Conservation (phyloP, 1,140 invertebrate genomes). For the Panagrolaimus sp. region DNA sequence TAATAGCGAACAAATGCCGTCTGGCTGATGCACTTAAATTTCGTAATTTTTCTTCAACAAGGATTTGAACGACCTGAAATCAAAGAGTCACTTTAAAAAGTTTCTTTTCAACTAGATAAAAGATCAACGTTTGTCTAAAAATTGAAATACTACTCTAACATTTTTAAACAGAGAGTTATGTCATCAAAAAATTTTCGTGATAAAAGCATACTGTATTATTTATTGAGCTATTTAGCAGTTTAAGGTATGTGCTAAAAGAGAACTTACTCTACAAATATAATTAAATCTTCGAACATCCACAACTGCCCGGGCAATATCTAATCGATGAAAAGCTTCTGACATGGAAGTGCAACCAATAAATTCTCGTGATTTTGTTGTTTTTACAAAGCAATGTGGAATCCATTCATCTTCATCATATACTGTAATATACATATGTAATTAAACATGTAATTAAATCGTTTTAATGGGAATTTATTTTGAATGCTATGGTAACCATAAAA, state of each 20-base stretch:
- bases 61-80: slow-evolving; percentile 70
- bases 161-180: too few species aligned
- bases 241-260: too few species aligned
- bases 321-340: slow-evolving; percentile 82
- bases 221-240: too few species aligned
- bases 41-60: slow-evolving; percentile 76
- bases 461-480: too few species aligned
- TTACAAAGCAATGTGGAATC: slow-evolving; percentile 84
- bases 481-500: too few species aligned
- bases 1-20: slow-evolving; percentile 80
- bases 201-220: too few species aligned
- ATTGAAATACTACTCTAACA: too few species aligned
- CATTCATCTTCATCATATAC: slow-evolving; percentile 46
- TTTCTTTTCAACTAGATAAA: not conserved
- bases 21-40: slow-evolving; percentile 84
- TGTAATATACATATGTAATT: slow-evolving; percentile 15
- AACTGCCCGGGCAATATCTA: slow-evolving; percentile 88
- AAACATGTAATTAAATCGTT: too few species aligned
- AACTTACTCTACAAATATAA: slow-evolving; percentile 76
- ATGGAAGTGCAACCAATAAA: slow-evolving; percentile 89
- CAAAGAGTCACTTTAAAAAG: slow-evolving; percentile 19
- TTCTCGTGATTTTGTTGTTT: slow-evolving; percentile 82
- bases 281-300: slow-evolving; percentile 86
- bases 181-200: too few species aligned
- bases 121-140: too few species aligned